Base-by-base conservation (phyloP, 1,140 invertebrate genomes). In the Brachionus rotundiformis region DNA sequence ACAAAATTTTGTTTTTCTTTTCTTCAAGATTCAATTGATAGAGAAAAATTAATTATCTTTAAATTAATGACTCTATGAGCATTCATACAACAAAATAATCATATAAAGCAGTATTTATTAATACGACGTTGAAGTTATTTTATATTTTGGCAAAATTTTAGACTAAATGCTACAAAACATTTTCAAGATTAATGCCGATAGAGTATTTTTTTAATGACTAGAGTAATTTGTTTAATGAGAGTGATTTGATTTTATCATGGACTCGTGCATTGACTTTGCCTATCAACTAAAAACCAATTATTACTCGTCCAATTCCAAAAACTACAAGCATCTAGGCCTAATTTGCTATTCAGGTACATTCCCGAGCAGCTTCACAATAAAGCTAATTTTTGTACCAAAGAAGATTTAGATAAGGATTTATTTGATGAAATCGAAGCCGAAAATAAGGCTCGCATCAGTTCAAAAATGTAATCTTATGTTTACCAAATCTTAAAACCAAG, bases 11-110 rank as follows among this genome's bases (percentile, higher is more conserved):
- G 27, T 33, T 36, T 31, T 68, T 36, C 16, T 68, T 68, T 68
- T 36, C 31, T 36, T 68, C n/a, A 39, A 36, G 63, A 68, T 68
- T 68, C 63, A 68, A 68, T 63, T 63, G 61, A 63, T 29, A 63
- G 61, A 33, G 19, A 68, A 68, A 68, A 68, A 68, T 68, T 68
- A 68, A 68, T 68, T 68, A 68, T 68, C 63, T 68, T 36, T 68
- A 68, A 68, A 68, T 68, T 68, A 68, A 68, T 36, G 63, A 68
- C 31, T 33, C 31, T 19, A 68, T n/a, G 27, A 68, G 27, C 63
- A 68, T 68, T 33, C 63, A 68, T 16, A 63, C 19, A 63, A 63
- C 19, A 63, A 63, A 29, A 63, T 29, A 29, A 63, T 29, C 11
- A 29, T 13, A 63, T 25, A 63, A 13, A 63, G 16, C 25, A 29